phyloP scores from a whole-genome alignment of 1,140 invertebrate genomes.

The Zaprionus davidi region DNA sequence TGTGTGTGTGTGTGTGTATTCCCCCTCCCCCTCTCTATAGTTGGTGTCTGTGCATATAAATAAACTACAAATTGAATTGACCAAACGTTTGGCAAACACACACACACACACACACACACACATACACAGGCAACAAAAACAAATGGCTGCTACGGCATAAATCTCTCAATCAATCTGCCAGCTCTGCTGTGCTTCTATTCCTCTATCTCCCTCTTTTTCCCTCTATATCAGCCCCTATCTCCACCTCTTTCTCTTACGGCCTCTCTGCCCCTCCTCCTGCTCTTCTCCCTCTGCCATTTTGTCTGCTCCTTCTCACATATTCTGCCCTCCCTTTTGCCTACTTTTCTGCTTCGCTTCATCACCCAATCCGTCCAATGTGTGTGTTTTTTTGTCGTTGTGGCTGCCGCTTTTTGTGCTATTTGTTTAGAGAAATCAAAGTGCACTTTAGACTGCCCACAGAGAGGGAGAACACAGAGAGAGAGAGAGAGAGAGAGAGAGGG shows the following conservation, averaged over 20 bases:
- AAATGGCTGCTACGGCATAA: constrained; percentile 22
- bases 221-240: background rate
- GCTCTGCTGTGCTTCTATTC: background rate
- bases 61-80: constrained; percentile 68
- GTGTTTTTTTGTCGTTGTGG: constrained; percentile 17
- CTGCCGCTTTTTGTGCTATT: constrained; percentile 34
- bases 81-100: constrained; percentile 19
- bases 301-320: no score
- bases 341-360: constrained; percentile 12
- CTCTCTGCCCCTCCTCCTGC: no score
- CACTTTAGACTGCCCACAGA: constrained; percentile 29
- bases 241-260: no score
- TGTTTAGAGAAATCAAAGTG: constrained; percentile 54
- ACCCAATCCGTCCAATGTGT: constrained; percentile 11
- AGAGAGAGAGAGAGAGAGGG: no score
- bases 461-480: background rate
- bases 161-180: constrained; percentile 28
- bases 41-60: constrained; percentile 41
- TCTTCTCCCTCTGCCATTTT: no score
- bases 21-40: background rate
- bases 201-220: background rate
- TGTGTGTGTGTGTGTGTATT: background rate
- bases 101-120: constrained; percentile 16
- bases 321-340: background rate
- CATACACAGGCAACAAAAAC: constrained; percentile 7